Conservation (phyloP, 2,797 vertebrate species). For the Periparus ater region DNA sequence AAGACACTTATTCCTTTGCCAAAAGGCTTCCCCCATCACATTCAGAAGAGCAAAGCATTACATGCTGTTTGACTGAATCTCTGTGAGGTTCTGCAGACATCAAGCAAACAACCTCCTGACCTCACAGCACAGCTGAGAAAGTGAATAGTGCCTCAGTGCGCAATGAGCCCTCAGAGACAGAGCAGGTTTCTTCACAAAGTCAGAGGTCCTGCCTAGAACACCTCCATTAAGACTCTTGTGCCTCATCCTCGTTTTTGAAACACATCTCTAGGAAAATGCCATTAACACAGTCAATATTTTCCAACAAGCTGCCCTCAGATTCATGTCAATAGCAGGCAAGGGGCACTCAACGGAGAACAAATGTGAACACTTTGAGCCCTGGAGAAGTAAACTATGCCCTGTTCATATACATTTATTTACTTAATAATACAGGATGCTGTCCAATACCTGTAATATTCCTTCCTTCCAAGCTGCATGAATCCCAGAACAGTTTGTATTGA, state of each 20-base stretch:
- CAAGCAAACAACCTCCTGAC: neutral
- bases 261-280: neutral
- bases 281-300: neutral
- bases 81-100: neutral
- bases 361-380: neutral
- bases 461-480: neutral
- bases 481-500: neutral
- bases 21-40: neutral
- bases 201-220: neutral
- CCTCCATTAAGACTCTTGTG: neutral
- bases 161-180: fast-evolving
- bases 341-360: neutral
- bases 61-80: neutral
- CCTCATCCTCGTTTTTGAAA: neutral
- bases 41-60: neutral
- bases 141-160: neutral
- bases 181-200: neutral
- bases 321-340: neutral
- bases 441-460: neutral
- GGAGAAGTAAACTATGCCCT: neutral
- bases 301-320: neutral
- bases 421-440: neutral
- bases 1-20: neutral
- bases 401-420: neutral
- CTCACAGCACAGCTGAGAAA: neutral